These are phyloP conservation scores for Crocuta crocuta DNA, from an alignment of 2,113 vertebrate species.

Conservation along the genomic window DNA sequence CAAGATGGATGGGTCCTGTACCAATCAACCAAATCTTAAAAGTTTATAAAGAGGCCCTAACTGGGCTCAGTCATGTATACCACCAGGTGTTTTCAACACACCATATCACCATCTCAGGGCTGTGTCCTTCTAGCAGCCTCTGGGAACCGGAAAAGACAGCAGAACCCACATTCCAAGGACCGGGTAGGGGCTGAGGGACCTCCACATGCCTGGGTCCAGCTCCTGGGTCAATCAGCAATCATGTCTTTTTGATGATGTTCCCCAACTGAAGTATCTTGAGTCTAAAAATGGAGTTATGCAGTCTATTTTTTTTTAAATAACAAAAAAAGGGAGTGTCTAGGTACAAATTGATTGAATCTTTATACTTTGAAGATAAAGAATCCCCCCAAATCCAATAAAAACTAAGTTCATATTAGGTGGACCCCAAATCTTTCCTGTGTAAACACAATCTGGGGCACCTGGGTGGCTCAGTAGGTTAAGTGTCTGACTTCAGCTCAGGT, in stretches of 20 bases:
- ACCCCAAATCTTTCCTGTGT: neutral
- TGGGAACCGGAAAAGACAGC: neutral
- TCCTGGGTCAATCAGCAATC: neutral
- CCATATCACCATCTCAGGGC: neutral
- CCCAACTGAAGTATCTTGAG: neutral
- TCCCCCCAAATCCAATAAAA: neutral
- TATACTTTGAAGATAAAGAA: conserved; percentile 1
- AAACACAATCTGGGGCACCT: neutral
- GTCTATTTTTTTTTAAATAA: neutral
- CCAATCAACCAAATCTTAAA: neutral
- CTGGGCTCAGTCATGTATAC: neutral
- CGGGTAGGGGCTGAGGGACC: neutral
- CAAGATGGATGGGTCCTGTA: neutral
- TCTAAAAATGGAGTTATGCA: neutral
- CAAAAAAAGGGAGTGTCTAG: neutral
- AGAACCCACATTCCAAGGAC: neutral
- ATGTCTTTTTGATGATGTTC: neutral
- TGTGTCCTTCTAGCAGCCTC: neutral
- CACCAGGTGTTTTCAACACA: neutral
- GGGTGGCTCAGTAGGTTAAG: too few species aligned
- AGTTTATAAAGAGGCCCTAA: neutral
- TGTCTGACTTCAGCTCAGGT: too few species aligned
- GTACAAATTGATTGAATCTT: neutral
- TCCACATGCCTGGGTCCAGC: neutral
- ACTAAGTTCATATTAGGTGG: neutral